Base-by-base conservation (phyloP, 2,113 vertebrate species). In the Alouatta palliata region DNA sequence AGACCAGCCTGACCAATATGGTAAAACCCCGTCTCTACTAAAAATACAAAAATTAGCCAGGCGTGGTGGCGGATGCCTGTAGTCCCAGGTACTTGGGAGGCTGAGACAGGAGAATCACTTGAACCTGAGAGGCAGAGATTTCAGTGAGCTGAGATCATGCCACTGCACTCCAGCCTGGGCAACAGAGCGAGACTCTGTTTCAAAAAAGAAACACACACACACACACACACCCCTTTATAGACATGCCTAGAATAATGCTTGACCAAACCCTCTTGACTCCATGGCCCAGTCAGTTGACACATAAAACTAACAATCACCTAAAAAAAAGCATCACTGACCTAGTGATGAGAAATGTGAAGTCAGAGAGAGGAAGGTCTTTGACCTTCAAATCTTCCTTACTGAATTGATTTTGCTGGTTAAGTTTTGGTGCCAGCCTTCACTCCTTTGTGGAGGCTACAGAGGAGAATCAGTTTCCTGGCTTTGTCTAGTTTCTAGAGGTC, bases 401-500 rank as follows among this genome's bases (percentile, higher is more conserved):
- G 54, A 43, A 87, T 96, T 96, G 83, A 87, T 52, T 90, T 97
- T 84, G 32, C 68, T 87, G 58, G n/a, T 90, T 56, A 20, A 27
- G 32, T 76, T 93, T 84, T 93, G 49, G 68, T 87, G 3, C 68
- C 77, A 32, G 43, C 30, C 23, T 85, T 95, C 75, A 35, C 79
- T 97, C 61, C 75, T n/a, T 86, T n/a, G 47, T 54, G 47, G 16
- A 86, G 21, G 40, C 49, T 87, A 66, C 92, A 86, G 20, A 47
- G 79, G 71, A 90, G 23, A 89, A 84, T 75, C 61, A 35, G 49
- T 52, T 90, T 92, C 90, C 49, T 64, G 45, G 75, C n/a, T 52
- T 86, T 97, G 81, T 94, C 73, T 35, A n/a, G 13, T 61, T 81
- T 85, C 80, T 45, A 75, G 27, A 86, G 83, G 35, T 23, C 43